These are phyloP conservation scores for Microchrysa polita DNA, from an alignment of 2,888 invertebrate species.

Conservation along the genomic window DNA sequence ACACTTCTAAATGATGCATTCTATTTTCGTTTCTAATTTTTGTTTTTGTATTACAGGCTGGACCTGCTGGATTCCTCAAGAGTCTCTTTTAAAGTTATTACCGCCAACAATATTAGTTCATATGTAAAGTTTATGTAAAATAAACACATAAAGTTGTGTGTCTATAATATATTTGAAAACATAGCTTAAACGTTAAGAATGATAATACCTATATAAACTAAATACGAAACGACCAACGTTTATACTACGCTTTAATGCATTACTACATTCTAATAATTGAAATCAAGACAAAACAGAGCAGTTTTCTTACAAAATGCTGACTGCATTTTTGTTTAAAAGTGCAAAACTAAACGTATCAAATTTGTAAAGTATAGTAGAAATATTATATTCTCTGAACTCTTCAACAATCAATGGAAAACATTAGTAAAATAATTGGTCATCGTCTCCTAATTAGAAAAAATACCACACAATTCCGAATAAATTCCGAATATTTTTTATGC, in stretches of 20 bases:
- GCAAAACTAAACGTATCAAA: background rate
- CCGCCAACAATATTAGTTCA: conserved; percentile 6
- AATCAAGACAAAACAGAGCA: background rate
- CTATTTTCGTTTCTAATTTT: too few species aligned
- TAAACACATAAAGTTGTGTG: background rate
- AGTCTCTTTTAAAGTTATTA: conserved; percentile 83
- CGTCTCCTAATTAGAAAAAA: background rate
- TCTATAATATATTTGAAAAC: background rate
- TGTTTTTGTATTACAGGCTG: conserved; percentile 72
- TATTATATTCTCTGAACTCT: background rate
- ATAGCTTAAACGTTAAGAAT: background rate
- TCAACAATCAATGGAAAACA: background rate
- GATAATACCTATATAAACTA: background rate
- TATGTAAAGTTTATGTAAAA: conserved; percentile 1
- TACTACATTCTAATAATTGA: background rate
- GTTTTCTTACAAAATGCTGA: background rate
- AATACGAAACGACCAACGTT: conserved; percentile 24
- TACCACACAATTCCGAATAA: too few species aligned
- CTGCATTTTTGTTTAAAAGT: background rate
- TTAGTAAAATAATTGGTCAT: background rate
- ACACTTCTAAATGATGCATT: conserved; percentile 51
- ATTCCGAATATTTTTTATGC: too few species aligned
- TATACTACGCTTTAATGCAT: conserved; percentile 22
- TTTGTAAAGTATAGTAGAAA: background rate
- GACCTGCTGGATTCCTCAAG: conserved; percentile 93